Base-by-base conservation (phyloP, 64 coral and sea anemone species). In the Stichodactyla mertensii region DNA sequence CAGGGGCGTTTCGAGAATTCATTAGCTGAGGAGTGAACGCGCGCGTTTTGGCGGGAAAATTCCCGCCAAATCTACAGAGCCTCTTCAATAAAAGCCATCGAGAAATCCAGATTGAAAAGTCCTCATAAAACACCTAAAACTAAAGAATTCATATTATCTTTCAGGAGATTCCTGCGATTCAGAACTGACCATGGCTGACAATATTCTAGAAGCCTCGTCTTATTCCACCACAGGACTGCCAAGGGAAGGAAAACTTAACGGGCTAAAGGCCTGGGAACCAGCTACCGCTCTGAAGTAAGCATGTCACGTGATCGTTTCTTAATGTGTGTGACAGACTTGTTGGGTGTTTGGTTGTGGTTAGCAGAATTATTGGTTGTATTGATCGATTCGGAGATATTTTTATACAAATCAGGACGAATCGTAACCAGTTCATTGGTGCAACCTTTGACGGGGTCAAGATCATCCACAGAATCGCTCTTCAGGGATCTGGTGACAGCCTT, bases 191-290 rank as follows among this genome's bases (percentile, higher is more conserved):
- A n/a, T 66, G 5, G 62, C 62, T 8, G 62, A 66, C 62, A 9
- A 22, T 0, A 66, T n/a, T 66, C 22, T 66, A 6, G 62, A 66
- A 66, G 62, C 62, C 22, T 79, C 77, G 28, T 79, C 77, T 6
- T 52, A 79, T 6, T 52, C 77, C 12, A 52, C 77, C 4, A 5
- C 20, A 24, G 77, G 77, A 79, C 26, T 16, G 16, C 27, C 77
- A 45, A 51, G 2, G 16, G 77, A 79, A 15, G 77, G 77, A 13
- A 79, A 19, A 51, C 77, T 79, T 14, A 79, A 51, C 51, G 77
- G 77, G 15, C 77, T 14, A 79, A 79, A 79, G 77, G 77, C 77
- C 77, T 79, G 77, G 77, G 77, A 28, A 79, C 77, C 77, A 79
- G 77, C 20, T 51, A 14, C 27, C 5, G 27, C 26, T 13, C 16